Evolutionary conservation across 1,140 invertebrate species (phyloP).

Genomic region (Tetranychus urticae): DNA sequence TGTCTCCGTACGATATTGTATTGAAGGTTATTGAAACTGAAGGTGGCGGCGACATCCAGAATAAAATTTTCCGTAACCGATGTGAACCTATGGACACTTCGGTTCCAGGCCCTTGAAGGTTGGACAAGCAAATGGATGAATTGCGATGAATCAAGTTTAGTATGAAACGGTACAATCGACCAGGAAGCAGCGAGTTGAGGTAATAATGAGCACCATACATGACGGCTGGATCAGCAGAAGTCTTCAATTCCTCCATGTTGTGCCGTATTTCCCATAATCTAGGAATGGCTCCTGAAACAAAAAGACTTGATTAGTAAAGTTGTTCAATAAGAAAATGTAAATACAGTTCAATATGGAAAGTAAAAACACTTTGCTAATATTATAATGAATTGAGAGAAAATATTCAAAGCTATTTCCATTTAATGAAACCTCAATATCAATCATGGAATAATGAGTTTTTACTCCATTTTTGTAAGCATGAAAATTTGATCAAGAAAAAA

Average conservation of each 20-base stretch:
- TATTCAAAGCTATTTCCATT: too few relatives aligned
- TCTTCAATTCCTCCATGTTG: conserved; percentile 25
- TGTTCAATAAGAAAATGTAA: too few relatives aligned
- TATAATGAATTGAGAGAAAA: too few relatives aligned
- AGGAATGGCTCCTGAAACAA: conserved; percentile 26
- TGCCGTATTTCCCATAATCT: conserved; percentile 31
- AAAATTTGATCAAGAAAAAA: too few relatives aligned
- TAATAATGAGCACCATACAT: conserved; percentile 25
- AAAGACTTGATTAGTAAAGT: not conserved
- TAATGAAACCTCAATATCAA: too few relatives aligned
- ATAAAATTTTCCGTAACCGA: conserved; percentile 25
- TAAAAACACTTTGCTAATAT: too few relatives aligned
- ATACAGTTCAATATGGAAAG: too few relatives aligned
- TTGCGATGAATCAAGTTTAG: conserved; percentile 14
- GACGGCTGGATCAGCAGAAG: conserved; percentile 27
- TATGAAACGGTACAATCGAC: conserved; percentile 13
- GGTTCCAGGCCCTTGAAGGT: conserved; percentile 26
- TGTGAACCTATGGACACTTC: conserved; percentile 20
- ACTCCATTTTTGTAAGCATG: too few relatives aligned
- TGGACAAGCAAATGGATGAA: conserved; percentile 23
- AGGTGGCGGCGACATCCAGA: conserved; percentile 23
- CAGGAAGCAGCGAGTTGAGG: conserved; percentile 19
- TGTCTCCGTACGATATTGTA: conserved; percentile 24
- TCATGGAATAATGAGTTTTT: too few relatives aligned
- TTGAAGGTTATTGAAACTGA: conserved; percentile 26